Conservation (phyloP, 2,113 vertebrate genomes). For the Pygoscelis antarcticus region DNA sequence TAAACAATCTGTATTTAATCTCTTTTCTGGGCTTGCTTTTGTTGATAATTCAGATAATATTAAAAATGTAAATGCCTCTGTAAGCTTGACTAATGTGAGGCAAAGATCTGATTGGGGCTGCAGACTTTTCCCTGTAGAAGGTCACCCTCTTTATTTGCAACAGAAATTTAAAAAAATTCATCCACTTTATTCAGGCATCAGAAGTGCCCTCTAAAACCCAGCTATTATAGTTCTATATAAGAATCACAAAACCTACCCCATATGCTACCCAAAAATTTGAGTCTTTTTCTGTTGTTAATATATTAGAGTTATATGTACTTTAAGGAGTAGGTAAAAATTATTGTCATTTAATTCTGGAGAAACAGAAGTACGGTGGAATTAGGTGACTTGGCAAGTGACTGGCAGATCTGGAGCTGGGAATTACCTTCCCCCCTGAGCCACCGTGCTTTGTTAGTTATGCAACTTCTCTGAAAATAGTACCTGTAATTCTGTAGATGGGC, state of each 20-base stretch:
- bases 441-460: neutral
- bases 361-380: neutral
- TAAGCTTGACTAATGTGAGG: neutral
- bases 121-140: neutral
- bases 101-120: neutral
- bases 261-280: neutral
- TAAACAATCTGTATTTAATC: neutral
- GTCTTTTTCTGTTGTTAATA: neutral
- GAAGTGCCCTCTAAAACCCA: neutral
- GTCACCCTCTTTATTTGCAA: neutral
- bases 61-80: neutral
- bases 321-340: neutral
- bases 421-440: neutral
- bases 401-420: neutral
- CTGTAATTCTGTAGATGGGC: neutral
- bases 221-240: neutral
- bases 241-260: neutral
- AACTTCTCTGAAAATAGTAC: neutral
- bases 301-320: neutral
- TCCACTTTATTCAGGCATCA: neutral
- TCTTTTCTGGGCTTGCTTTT: neutral
- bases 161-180: neutral
- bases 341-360: neutral
- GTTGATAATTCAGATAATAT: neutral
- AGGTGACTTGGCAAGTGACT: neutral